phyloP scores from a whole-genome alignment of 2,113 vertebrate species.

The Atlantisia rogersi region DNA sequence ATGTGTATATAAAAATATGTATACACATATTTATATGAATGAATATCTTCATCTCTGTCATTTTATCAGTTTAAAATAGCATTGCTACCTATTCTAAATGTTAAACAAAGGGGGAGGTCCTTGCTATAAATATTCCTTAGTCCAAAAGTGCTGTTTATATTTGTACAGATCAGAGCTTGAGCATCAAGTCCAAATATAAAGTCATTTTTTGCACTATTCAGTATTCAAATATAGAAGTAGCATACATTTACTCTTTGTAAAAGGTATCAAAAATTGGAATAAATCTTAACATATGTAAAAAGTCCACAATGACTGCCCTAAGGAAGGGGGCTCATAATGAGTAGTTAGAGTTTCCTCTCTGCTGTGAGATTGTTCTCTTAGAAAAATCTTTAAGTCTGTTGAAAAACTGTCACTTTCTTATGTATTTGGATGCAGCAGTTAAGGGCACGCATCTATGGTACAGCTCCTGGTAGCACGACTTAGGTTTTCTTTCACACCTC shows the following conservation, averaged over 20 bases:
- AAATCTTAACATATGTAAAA: background rate
- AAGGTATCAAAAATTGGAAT: background rate
- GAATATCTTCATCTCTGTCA: background rate
- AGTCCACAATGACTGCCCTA: background rate
- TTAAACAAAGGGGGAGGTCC: background rate
- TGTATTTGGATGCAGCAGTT: background rate
- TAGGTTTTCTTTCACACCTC: background rate
- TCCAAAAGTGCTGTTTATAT: background rate
- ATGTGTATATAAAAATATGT: background rate
- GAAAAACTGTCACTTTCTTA: background rate
- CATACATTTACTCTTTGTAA: background rate
- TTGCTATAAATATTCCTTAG: background rate
- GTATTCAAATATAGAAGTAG: background rate
- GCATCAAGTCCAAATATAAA: background rate
- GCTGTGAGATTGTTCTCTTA: background rate
- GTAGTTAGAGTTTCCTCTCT: background rate
- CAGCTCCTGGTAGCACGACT: background rate
- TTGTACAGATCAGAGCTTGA: background rate
- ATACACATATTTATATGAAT: fast-evolving
- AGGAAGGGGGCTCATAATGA: background rate
- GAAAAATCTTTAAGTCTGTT: background rate
- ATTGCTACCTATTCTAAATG: background rate
- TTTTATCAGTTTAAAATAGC: background rate
- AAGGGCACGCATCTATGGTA: too few species aligned
- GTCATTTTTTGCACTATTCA: background rate